Percentiles rank a stretch among this genome's conserved stretches.
Evolutionary conservation across 2,113 vertebrate genomes (phyloP).

Genomic region (Sinosuthora webbiana): DNA sequence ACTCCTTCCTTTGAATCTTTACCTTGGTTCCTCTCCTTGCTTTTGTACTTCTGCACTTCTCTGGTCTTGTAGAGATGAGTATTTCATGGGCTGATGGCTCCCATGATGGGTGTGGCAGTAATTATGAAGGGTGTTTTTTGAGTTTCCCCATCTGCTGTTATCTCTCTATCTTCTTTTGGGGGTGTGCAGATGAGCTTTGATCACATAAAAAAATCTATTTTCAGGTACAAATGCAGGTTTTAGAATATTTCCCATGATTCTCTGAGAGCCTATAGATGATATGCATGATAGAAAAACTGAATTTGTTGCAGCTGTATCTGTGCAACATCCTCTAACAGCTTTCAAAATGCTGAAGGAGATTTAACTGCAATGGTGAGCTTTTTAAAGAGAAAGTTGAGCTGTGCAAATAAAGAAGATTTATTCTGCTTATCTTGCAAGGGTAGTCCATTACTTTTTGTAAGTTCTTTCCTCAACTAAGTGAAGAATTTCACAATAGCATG

Average conservation of each 20-base stretch:
- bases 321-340: background rate
- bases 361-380: background rate
- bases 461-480: background rate
- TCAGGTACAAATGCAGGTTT: background rate
- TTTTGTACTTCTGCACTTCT: background rate
- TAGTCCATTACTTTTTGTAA: background rate
- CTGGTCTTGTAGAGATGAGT: background rate
- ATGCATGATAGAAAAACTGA: background rate
- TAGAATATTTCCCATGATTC: background rate
- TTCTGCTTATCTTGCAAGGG: background rate
- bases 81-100: background rate
- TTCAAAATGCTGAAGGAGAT: background rate
- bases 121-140: background rate
- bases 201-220: background rate
- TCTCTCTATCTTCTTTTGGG: background rate
- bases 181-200: background rate
- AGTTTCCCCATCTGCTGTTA: rapidly evolving
- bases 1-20: background rate
- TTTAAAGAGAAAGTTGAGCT: background rate
- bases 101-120: background rate
- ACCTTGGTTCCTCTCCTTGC: background rate
- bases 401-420: background rate
- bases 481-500: background rate
- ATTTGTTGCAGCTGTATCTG: background rate
- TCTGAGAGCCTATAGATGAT: background rate